Base-by-base conservation (phyloP, 2,113 vertebrate species). In the Nothocercus julius region DNA sequence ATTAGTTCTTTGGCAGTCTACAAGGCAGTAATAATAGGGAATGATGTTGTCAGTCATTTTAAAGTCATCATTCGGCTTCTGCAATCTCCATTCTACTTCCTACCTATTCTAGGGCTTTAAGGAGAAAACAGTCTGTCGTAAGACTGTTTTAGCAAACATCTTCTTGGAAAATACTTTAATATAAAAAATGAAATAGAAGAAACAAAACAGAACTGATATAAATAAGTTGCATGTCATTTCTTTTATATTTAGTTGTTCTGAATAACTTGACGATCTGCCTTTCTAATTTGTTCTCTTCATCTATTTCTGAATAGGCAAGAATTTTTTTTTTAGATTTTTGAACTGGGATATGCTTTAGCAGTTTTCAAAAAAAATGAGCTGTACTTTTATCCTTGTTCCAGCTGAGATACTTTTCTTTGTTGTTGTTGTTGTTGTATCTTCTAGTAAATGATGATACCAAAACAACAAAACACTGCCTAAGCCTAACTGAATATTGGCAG, bases 41-140 rank as follows among this genome's bases (percentile, higher is more conserved):
- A 97, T 96, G 96, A 97, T 97, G 96, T 96, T 98, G 97, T 98
- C 97, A 98, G 96, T 97, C 97, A 96, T 92, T 95, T 97, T 95
- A 96, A 96, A 98, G 93, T 93, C 94, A 89, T 95, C 90, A 85
- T 92, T 97, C 53, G 7, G 74, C 73, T 95, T 96, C 95, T 96
- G 92, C 96, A 93, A 83, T 95, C 94, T 96, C 87, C 89, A 49
- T 94, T 96, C 96, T 92, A 84, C 36, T 92, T 87, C 24, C 56
- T 27, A 96, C 87, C 78, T 94, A 86, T 97, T 92, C 3, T 8
- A 25, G 5, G 28, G 82, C 49, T 97, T 97, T 94, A 42, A 42
- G 87, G 62, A 87, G 77, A 95, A 73, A 95, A 92, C 63, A 97
- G 85, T 13, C 89, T 96, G 94, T 85, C 3, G 19, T 95, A 91